Evolutionary conservation across 2,888 invertebrate genomes (phyloP).

Genomic region (Theretra japonica): DNA sequence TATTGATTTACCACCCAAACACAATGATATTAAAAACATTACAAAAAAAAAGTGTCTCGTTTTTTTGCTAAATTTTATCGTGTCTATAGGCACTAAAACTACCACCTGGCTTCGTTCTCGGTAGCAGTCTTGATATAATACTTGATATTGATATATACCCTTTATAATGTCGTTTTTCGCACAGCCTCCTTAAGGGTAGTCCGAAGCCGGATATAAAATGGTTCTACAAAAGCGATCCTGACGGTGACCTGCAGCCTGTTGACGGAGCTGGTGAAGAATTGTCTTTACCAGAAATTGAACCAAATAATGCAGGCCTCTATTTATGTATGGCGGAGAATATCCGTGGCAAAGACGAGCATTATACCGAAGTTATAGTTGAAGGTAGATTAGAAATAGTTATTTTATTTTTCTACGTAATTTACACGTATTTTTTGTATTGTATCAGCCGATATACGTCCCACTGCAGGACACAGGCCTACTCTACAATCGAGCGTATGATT

Average conservation of each 20-base stretch:
- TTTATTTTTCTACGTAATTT: background rate
- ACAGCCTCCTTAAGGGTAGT: background rate
- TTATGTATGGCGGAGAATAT: constrained; percentile 30
- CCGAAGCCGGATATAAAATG: constrained; percentile 10
- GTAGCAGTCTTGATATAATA: no score
- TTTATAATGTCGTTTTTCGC: background rate
- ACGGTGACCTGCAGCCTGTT: constrained; percentile 5
- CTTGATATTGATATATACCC: no score
- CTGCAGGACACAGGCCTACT: no score
- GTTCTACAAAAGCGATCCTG: constrained; percentile 31
- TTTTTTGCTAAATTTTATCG: no score
- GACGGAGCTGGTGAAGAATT: constrained; percentile 30
- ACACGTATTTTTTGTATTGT: no score
- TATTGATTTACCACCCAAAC: no score
- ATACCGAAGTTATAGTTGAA: constrained; percentile 36
- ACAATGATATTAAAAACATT: no score
- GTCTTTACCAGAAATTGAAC: constrained; percentile 25
- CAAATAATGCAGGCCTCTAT: constrained; percentile 36
- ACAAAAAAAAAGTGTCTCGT: no score
- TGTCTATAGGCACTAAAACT: no score
- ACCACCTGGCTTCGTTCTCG: no score
- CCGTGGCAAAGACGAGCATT: constrained; percentile 15
- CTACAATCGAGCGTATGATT: no score
- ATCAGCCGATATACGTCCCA: no score
- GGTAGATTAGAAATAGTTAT: constrained; percentile 31